These are phyloP conservation scores for Drosophila merina DNA, from an alignment of 2,888 invertebrate genomes.

Conservation along the genomic window DNA sequence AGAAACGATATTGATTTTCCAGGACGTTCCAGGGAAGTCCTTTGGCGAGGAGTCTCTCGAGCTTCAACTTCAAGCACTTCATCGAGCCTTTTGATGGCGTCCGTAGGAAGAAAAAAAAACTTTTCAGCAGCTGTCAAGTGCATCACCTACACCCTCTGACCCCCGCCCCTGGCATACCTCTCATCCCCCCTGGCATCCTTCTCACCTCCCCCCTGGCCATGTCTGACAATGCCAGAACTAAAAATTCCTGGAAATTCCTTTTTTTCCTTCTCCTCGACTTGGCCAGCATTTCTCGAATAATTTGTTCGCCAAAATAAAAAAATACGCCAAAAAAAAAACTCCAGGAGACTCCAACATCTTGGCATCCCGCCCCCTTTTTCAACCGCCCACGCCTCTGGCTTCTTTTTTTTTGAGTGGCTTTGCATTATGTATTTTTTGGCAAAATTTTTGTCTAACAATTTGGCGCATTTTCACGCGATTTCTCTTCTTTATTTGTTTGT, in stretches of 20 bases:
- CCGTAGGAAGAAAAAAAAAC: conserved; percentile 9
- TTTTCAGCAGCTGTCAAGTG: conserved; percentile 68
- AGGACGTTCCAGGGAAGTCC: not conserved
- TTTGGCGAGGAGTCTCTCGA: conserved; percentile 8
- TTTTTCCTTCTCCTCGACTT: conserved; percentile 32
- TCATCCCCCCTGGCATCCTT: too few relatives aligned
- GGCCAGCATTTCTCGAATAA: conserved; percentile 69
- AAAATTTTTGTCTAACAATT: conserved; percentile 70
- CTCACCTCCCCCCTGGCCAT: not conserved
- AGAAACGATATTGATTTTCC: not conserved
- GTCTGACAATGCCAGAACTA: conserved; percentile 70
- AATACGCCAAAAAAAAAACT: conserved; percentile 43
- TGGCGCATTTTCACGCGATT: conserved; percentile 78
- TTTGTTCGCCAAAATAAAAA: conserved; percentile 53
- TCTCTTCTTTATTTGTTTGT: conserved; percentile 52
- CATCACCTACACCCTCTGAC: conserved; percentile 9
- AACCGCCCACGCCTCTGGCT: not conserved
- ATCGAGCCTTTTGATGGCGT: conserved; percentile 55
- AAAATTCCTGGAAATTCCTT: conserved; percentile 19
- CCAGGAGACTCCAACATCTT: conserved; percentile 16
- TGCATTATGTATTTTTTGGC: conserved; percentile 70
- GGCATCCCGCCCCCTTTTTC: conserved; percentile 13
- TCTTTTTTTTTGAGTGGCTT: conserved; percentile 25
- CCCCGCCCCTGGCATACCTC: not conserved
- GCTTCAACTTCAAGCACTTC: conserved; percentile 55